phyloP scores from a whole-genome alignment of 2,888 invertebrate species.

The Lasius fuliginosus region DNA sequence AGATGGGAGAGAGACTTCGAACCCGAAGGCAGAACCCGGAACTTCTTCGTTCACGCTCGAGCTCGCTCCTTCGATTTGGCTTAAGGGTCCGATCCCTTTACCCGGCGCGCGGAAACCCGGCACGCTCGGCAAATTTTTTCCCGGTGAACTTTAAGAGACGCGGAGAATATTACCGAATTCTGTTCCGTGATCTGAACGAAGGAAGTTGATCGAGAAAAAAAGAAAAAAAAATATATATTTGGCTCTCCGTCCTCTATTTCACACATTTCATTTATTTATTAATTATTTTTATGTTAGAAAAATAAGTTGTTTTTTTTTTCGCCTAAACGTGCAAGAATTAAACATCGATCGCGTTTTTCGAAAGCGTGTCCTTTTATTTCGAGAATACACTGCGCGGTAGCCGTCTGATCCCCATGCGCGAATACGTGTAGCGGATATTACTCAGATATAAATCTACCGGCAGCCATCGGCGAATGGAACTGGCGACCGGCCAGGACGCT shows the following conservation, averaged over 20 bases:
- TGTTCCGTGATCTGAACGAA: constrained; percentile 18
- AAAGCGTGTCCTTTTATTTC: constrained; percentile 23
- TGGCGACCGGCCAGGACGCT: constrained; percentile 70
- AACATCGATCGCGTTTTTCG: constrained; percentile 11
- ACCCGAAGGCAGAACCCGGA: constrained; percentile 70
- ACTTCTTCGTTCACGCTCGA: constrained; percentile 71
- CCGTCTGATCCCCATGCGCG: constrained; percentile 10
- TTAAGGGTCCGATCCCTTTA: constrained; percentile 71
- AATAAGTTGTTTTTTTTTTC: background rate
- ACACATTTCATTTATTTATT: background rate
- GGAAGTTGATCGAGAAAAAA: constrained; percentile 13
- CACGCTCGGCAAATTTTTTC: constrained; percentile 52
- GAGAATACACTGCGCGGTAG: background rate
- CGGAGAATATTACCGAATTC: constrained; percentile 28
- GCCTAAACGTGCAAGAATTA: background rate
- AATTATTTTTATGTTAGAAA: background rate
- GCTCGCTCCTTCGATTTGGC: constrained; percentile 71
- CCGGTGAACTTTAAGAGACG: constrained; percentile 24
- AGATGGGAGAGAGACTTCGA: constrained; percentile 37
- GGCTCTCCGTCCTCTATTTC: background rate
- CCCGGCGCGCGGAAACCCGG: constrained; percentile 34
- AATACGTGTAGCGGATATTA: constrained; percentile 67
- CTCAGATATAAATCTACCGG: constrained; percentile 71
- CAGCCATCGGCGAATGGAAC: constrained; percentile 69
- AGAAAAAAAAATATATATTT: background rate